Base-by-base conservation (phyloP, 1,140 invertebrate species). In the Aphaenogaster floridana region DNA sequence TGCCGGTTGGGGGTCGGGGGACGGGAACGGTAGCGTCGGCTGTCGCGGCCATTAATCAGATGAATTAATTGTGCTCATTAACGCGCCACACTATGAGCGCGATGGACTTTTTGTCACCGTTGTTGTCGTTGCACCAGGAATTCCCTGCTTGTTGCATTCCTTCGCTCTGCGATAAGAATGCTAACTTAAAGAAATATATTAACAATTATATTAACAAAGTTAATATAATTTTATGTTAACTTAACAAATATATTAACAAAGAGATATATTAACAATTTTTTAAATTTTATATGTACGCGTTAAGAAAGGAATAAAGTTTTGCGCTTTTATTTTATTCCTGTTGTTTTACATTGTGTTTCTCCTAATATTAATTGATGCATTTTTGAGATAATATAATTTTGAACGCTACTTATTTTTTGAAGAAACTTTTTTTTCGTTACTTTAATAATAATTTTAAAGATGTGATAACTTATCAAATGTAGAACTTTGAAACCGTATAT, bases 41-140 rank as follows among this genome's bases (percentile, higher is more conserved):
- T 92, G 89, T 88, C 89, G 83, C 72, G 76, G 87, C 66, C 84
- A 89, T 89, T 89, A 90, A 90, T 90, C 74, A 86, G 64, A 63
- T 45, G 86, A 86, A 93, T 93, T 92, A 93, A 93, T 93, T 90
- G 74, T 78, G 63, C 69, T 90, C 89, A 89, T 92, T 92, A 92
- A 92, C 90, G 87, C 63, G 28, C 64, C 68, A 15, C 57, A 63
- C 80, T 89, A 78, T 76, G 71, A 68, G 59, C 64, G 17, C 59
- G 21, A 59, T 68, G 39, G 34, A 79, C 21, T 79, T 86, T 78
- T 86, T 79, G 34, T 63, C 76, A 21, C 17, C 36, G n/a, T 80
- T 81, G 64, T 54, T 52, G 61, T 52, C 45, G 42, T 9, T 21
- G 17, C 36, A 42, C 63, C 28, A 36, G 42, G 17, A 48, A 79